phyloP scores from a whole-genome alignment of 1,140 invertebrate species.

The Caenorhabditis inopinata region DNA sequence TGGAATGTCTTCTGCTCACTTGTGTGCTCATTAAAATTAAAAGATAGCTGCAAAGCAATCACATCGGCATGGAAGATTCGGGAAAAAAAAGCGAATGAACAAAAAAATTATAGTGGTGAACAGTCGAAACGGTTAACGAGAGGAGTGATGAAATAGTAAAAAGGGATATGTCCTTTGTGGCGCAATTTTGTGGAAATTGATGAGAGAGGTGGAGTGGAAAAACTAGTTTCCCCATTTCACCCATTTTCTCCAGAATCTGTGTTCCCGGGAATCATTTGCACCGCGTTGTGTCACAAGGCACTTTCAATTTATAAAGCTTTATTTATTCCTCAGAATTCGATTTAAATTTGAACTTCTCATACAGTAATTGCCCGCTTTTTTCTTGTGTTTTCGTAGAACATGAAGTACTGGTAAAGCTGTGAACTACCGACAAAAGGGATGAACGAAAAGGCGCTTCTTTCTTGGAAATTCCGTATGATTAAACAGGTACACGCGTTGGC shows the following conservation, averaged over 20 bases:
- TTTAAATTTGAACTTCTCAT: too few relatives aligned
- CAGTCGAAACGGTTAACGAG: slow-evolving; percentile 26
- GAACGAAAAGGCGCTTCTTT: neutral
- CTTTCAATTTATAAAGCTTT: neutral
- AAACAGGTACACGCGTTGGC: too few relatives aligned
- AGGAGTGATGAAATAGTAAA: neutral
- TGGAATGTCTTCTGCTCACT: too few relatives aligned
- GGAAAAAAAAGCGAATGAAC: too few relatives aligned
- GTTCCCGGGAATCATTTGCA: too few relatives aligned
- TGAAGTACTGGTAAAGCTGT: neutral
- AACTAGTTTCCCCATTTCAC: slow-evolving; percentile 5
- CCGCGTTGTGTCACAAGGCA: neutral
- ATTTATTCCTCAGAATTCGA: too few relatives aligned
- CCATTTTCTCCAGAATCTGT: neutral
- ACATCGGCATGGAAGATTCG: neutral
- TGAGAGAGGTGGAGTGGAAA: neutral
- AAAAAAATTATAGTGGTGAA: neutral
- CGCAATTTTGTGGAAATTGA: slow-evolving; percentile 27
- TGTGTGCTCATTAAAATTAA: too few relatives aligned
- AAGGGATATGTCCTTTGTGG: neutral
- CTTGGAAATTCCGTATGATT: too few relatives aligned
- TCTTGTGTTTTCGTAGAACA: neutral
- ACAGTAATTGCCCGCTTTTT: too few relatives aligned
- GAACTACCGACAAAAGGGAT: too few relatives aligned
- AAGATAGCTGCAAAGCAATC: too few relatives aligned